Evolutionary conservation across 1,140 invertebrate genomes (phyloP), one percentile per base, ranked within the genome.

Genomic region (Campoletis sonorensis): DNA sequence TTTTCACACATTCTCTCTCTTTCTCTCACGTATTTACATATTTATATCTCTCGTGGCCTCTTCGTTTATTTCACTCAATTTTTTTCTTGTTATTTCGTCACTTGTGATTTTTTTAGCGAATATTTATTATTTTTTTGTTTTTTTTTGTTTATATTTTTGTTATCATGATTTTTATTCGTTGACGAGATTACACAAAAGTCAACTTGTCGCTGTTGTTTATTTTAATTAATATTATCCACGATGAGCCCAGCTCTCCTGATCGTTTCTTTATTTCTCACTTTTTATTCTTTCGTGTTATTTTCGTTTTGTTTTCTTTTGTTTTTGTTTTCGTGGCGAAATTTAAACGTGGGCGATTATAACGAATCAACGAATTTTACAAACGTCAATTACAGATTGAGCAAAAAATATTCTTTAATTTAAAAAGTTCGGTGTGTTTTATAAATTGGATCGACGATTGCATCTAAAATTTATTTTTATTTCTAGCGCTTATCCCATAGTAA

Each of bases 11-110:
- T 33, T 58, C 40, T 67, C 33, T 40, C 33, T 37, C 30, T 18
- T 30, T 71, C 37, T 1, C 8, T 71, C 33, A 27, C 68, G 33
- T 71, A 71, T 71, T 71, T 71, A 71, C 33, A 71, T 71, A 79
- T 78, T 51, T 77, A 77, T 77, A n/a, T 58, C 49, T 77, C 27
- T 54, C 26, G 23, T 77, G 51, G 18, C 73, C 27, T 45, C 54
- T 58, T 21, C 18, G 54, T 71, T n/a, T n/a, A n/a, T n/a, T n/a
- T n/a, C n/a, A n/a, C n/a, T n/a, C n/a, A n/a, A n/a, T n/a, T n/a
- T n/a, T n/a, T n/a, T 71, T 71, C 18, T 71, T 33, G 30, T 45
- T 45, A 45, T 68, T 30, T 30, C 27, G 18, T 30, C 37, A 37
- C 21, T 37, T n/a, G n/a, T n/a, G n/a, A n/a, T n/a, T n/a, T n/a